phyloP scores from a whole-genome alignment of 1,140 invertebrate species.

The Drosophila ficusphila region DNA sequence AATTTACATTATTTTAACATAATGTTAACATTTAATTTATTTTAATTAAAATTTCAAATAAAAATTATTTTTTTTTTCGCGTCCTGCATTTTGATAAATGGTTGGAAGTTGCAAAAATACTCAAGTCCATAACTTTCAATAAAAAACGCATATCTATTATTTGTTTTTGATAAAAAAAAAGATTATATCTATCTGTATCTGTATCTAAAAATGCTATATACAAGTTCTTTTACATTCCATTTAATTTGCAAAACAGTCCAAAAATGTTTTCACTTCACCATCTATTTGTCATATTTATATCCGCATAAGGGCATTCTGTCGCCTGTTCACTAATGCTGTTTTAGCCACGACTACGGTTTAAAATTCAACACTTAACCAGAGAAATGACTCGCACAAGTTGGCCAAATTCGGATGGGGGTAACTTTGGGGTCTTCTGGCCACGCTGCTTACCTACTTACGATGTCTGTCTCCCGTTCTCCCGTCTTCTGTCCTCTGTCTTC shows the following conservation, averaged over 20 bases:
- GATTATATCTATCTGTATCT: too few species aligned
- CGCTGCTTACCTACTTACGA: conserved; percentile 39
- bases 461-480: conserved; percentile 25
- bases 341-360: background rate
- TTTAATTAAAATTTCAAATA: too few species aligned
- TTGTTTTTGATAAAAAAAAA: too few species aligned
- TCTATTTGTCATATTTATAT: background rate
- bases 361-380: conserved; percentile 18
- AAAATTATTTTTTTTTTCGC: too few species aligned
- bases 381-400: background rate
- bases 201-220: too few species aligned
- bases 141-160: too few species aligned
- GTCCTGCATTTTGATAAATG: too few species aligned
- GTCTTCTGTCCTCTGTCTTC: conserved; percentile 11
- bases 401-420: background rate
- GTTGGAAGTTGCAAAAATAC: too few species aligned
- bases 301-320: background rate
- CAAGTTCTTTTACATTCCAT: too few species aligned
- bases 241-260: background rate
- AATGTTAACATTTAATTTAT: too few species aligned
- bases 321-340: background rate
- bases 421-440: background rate
- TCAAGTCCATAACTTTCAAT: too few species aligned
- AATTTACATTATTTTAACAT: too few species aligned
- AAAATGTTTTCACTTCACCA: background rate